phyloP scores from a whole-genome alignment of 2,888 invertebrate genomes.

The Cinara cedri region DNA sequence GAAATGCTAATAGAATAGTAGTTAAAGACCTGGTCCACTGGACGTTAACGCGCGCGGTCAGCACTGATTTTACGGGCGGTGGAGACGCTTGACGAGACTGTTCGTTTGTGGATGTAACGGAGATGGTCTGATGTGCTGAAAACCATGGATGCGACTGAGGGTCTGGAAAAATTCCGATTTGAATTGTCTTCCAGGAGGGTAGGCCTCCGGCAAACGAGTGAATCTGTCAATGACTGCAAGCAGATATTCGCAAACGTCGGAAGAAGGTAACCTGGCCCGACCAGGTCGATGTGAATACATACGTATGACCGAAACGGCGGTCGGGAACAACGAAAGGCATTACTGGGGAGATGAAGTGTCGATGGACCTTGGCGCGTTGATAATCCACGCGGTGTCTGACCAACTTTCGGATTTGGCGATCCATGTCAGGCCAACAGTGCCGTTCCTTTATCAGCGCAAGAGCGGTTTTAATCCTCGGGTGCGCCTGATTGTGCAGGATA shows the following conservation, averaged over 20 bases:
- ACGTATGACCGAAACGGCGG: too few species aligned
- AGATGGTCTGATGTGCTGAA: too few species aligned
- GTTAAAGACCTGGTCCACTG: neutral
- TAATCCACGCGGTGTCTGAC: neutral
- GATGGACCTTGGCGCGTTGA: neutral
- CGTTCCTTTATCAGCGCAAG: neutral
- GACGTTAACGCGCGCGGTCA: neutral
- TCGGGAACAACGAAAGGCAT: neutral
- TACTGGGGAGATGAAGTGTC: neutral
- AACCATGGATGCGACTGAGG: neutral
- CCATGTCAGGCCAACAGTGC: neutral
- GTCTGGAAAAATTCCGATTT: neutral
- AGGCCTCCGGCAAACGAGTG: neutral
- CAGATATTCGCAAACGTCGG: neutral
- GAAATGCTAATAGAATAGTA: neutral
- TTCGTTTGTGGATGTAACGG: too few species aligned
- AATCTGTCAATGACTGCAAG: too few species aligned
- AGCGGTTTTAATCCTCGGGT: too few species aligned
- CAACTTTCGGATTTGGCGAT: neutral
- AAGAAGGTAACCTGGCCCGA: neutral
- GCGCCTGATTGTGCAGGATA: too few species aligned
- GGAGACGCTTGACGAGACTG: too few species aligned
- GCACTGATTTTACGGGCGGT: neutral
- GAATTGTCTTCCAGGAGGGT: neutral
- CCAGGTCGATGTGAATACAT: neutral